Conservation (phyloP, 2,888 invertebrate genomes). For the Pediacus dermestoides region DNA sequence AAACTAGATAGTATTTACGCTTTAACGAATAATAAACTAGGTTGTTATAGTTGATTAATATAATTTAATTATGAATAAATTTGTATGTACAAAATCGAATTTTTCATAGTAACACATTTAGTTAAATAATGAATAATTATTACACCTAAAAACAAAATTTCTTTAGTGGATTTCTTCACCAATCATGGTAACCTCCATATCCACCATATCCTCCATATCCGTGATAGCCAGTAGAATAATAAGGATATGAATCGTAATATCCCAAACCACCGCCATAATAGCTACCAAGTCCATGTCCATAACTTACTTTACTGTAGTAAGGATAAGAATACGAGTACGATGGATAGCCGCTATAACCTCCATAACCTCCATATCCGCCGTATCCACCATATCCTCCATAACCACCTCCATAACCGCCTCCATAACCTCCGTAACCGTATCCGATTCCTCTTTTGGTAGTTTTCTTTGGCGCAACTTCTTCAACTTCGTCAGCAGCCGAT, state of each 20-base stretch:
- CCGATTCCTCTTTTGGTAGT: constrained; percentile 40
- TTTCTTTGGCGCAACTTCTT: constrained; percentile 30
- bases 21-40: no score
- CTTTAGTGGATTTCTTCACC: constrained; percentile 4
- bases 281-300: constrained; percentile 15
- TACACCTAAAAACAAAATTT: not conserved
- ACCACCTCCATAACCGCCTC: constrained; percentile 23
- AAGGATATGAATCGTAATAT: no score
- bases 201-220: constrained; percentile 28
- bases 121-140: not conserved
- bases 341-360: no score
- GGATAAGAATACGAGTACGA: constrained; percentile 20
- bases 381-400: constrained; percentile 27
- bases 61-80: no score
- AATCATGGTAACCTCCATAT: constrained; percentile 16
- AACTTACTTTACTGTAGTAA: constrained; percentile 14
- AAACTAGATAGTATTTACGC: no score
- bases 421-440: constrained; percentile 24
- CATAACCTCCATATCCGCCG: constrained; percentile 23
- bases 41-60: no score
- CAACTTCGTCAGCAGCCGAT: constrained; percentile 19
- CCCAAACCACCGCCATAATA: constrained; percentile 19
- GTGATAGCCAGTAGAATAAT: constrained; percentile 24
- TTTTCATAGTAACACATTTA: not conserved
- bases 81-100: no score